Percentiles rank a stretch among this genome's conserved stretches.
These are phyloP conservation scores for Zygaena filipendulae DNA, from an alignment of 2,888 invertebrate genomes.

Conservation along the genomic window DNA sequence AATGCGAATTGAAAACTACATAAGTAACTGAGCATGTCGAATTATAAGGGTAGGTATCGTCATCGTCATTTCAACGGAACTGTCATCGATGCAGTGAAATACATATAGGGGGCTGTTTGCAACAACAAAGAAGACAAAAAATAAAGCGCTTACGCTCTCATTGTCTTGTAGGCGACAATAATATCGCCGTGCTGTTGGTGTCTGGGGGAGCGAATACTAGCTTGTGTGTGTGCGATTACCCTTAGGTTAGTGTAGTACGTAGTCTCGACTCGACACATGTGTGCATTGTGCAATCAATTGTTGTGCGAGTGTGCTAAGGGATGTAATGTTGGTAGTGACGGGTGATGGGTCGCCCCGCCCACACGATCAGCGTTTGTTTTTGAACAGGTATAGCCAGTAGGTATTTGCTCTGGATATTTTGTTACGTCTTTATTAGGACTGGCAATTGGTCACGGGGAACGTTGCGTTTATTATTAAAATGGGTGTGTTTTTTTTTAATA, in stretches of 20 bases:
- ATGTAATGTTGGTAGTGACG: constrained; percentile 39
- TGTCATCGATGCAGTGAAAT: too few relatives aligned
- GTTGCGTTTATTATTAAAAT: too few relatives aligned
- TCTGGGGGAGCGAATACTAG: constrained; percentile 38
- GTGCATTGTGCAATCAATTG: constrained; percentile 19
- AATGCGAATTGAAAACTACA: too few relatives aligned
- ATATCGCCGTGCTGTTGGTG: constrained; percentile 24
- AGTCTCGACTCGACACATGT: too few relatives aligned
- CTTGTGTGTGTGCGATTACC: constrained; percentile 22
- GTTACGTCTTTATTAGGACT: too few relatives aligned
- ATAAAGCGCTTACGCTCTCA: constrained; percentile 56
- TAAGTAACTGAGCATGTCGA: too few relatives aligned
- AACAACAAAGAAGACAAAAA: constrained; percentile 54
- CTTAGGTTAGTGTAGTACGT: too few relatives aligned
- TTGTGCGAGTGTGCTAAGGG: constrained; percentile 23
- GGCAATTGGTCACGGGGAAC: too few relatives aligned
- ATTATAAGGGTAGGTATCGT: too few relatives aligned
- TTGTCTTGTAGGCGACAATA: constrained; percentile 43
- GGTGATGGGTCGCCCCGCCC: constrained; percentile 43
- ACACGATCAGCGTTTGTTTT: constrained; percentile 28
- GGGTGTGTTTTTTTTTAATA: too few relatives aligned
- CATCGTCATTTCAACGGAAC: too few relatives aligned
- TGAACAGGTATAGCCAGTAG: constrained; percentile 26
- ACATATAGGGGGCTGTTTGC: constrained; percentile 26
- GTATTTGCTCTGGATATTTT: too few relatives aligned